Conservation (phyloP, 2,888 invertebrate species). For the Stenodema calcarata region DNA sequence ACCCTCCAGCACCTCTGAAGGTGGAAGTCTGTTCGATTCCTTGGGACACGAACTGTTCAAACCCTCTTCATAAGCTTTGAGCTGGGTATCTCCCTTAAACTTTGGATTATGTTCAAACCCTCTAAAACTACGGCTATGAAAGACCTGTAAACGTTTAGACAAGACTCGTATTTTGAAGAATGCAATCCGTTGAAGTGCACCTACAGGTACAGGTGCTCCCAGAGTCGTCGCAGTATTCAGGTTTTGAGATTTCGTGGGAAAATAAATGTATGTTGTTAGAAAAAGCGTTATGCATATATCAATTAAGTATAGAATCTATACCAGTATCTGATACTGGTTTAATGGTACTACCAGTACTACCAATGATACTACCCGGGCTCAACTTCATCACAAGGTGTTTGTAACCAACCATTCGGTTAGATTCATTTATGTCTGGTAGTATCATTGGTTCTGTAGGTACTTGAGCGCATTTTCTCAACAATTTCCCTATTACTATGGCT, state of each 20-base stretch:
- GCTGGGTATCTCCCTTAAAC: too few species aligned
- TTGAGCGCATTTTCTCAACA: too few species aligned
- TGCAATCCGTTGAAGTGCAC: neutral
- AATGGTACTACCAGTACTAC: too few species aligned
- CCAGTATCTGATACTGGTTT: too few species aligned
- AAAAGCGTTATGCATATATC: too few species aligned
- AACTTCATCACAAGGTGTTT: too few species aligned
- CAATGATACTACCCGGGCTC: too few species aligned
- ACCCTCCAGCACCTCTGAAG: constrained; percentile 9
- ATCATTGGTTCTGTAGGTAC: too few species aligned
- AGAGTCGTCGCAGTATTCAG: neutral
- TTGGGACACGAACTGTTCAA: constrained; percentile 19
- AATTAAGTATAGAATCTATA: too few species aligned
- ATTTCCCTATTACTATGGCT: too few species aligned
- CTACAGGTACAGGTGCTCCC: neutral
- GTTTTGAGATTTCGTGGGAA: neutral
- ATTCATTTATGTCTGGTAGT: too few species aligned
- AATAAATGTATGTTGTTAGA: neutral
- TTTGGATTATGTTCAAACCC: constrained; percentile 24
- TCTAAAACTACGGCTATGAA: neutral
- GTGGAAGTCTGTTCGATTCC: constrained; percentile 35
- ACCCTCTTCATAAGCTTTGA: neutral
- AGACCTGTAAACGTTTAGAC: neutral
- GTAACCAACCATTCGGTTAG: too few species aligned
- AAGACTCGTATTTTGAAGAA: neutral